Conservation (phyloP, 2,888 invertebrate genomes). For the Epirrita christyi region DNA sequence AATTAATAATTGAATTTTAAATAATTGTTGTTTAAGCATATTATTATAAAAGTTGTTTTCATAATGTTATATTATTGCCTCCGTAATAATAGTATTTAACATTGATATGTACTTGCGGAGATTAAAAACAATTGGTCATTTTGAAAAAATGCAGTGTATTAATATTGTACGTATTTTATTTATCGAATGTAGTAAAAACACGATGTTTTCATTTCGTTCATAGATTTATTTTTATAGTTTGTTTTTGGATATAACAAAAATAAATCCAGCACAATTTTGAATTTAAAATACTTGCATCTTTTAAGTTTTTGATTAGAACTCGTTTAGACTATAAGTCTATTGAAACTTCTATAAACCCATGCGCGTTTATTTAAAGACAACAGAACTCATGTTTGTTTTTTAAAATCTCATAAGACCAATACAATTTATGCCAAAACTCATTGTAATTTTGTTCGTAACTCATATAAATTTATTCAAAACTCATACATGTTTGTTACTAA, state of each 20-base stretch:
- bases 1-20: constrained; percentile 11
- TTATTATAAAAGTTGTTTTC: constrained; percentile 32
- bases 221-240: no score
- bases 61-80: constrained; percentile 70
- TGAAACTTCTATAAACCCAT: no score
- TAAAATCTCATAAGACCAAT: no score
- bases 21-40: constrained; percentile 6
- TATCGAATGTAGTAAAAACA: not conserved
- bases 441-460: no score
- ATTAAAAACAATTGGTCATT: constrained; percentile 48
- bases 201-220: not conserved
- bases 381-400: no score
- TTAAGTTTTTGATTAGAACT: no score
- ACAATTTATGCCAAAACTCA: no score
- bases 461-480: no score
- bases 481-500: no score
- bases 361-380: no score
- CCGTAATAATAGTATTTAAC: constrained; percentile 59
- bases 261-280: not conserved
- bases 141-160: constrained; percentile 29
- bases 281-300: not conserved
- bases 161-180: constrained; percentile 40
- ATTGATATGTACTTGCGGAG: constrained; percentile 78
- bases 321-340: no score
- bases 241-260: not conserved